These are phyloP conservation scores for Apoda limacodes DNA, from an alignment of 2,888 invertebrate species.

Conservation along the genomic window DNA sequence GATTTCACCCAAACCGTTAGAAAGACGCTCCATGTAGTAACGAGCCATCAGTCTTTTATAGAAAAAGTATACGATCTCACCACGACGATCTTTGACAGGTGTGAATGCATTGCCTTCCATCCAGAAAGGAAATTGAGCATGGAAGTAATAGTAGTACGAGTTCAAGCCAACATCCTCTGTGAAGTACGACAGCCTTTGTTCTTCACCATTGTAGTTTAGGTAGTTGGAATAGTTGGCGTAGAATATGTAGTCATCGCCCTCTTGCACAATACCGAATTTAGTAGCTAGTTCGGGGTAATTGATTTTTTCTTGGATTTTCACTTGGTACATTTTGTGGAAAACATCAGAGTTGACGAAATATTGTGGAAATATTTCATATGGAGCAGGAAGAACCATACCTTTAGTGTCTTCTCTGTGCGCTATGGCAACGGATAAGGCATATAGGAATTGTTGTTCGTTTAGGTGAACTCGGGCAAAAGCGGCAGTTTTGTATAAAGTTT, in stretches of 20 bases:
- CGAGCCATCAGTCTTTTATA: slow-evolving; percentile 77
- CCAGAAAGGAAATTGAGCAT: slow-evolving; percentile 74
- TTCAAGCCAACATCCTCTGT: slow-evolving; percentile 78
- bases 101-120: slow-evolving; percentile 62
- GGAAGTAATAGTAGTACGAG: slow-evolving; percentile 74
- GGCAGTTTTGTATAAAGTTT: slow-evolving; percentile 70
- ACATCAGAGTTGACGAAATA: slow-evolving; percentile 72
- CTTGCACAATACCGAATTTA: slow-evolving; percentile 45
- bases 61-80: slow-evolving; percentile 74
- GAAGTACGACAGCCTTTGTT: slow-evolving; percentile 74
- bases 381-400: slow-evolving; percentile 72
- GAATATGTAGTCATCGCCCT: slow-evolving; percentile 52
- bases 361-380: slow-evolving; percentile 77
- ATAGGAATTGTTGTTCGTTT: slow-evolving; percentile 74
- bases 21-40: slow-evolving; percentile 77
- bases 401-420: slow-evolving; percentile 69
- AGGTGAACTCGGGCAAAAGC: slow-evolving; percentile 67
- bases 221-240: slow-evolving; percentile 71
- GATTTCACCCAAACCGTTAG: slow-evolving; percentile 72
- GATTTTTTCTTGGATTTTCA: slow-evolving; percentile 47
- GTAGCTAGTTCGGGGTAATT: slow-evolving; percentile 33
- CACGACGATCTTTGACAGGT: slow-evolving; percentile 66
- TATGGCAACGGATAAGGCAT: slow-evolving; percentile 70
- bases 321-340: slow-evolving; percentile 48
- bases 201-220: slow-evolving; percentile 59